A percentile compares a stretch with the other conserved stretches of the same genome.
Evolutionary conservation across 2,797 vertebrate genomes (phyloP).

Genomic region (Paramormyrops hopkinsi): DNA sequence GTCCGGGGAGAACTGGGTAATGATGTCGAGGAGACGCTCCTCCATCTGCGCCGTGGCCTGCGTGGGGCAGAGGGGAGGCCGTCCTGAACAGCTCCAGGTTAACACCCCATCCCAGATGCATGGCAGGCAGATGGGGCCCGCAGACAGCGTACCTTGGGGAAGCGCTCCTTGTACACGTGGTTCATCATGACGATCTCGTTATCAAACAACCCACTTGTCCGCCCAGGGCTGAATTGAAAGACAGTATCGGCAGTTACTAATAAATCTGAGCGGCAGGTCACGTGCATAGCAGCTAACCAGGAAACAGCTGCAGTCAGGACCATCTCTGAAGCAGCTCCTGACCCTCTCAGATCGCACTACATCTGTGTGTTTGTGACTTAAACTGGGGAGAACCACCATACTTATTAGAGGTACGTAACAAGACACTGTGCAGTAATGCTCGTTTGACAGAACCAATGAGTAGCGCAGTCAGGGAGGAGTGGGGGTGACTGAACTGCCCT

Average conservation of each 20-base stretch:
- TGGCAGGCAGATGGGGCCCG: neutral
- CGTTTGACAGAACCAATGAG: neutral
- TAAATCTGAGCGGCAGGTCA: neutral
- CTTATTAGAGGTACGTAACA: neutral
- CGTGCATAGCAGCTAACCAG: neutral
- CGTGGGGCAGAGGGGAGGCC: neutral
- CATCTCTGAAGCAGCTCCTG: neutral
- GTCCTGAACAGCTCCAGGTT: neutral
- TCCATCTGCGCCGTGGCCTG: conserved; percentile 98
- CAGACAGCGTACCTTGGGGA: conserved; percentile 77
- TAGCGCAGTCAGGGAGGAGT: neutral
- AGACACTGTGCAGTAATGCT: neutral
- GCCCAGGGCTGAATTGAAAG: conserved; percentile 71
- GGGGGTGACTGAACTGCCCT: neutral
- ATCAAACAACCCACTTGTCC: conserved; percentile 80
- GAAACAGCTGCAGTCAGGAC: neutral
- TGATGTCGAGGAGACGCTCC: conserved; percentile 81
- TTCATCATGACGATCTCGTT: conserved; percentile 99
- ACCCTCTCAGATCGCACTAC: neutral
- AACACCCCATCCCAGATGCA: neutral
- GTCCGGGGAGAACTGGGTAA: conserved; percentile 71
- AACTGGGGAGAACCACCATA: neutral
- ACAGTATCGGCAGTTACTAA: neutral
- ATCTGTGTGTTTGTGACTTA: neutral
- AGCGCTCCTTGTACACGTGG: conserved; percentile 94